Base-by-base conservation (phyloP, 2,797 vertebrate species). In the Acomys russatus region DNA sequence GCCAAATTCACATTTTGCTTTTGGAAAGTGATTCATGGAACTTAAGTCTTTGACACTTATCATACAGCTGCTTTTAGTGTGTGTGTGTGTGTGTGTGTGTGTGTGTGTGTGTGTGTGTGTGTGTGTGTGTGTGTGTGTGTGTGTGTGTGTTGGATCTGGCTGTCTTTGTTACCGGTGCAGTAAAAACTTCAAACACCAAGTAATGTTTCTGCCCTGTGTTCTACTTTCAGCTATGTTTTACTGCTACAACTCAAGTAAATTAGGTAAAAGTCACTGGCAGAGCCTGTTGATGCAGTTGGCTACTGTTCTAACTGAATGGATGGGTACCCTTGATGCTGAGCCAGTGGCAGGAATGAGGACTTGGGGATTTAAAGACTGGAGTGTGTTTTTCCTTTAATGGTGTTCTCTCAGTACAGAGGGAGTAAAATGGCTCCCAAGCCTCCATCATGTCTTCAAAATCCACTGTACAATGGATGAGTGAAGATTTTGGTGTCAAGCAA, bases 241-340 rank as follows among this genome's bases (percentile, higher is more conserved):
- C 59, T 88, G 71, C 15, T 11, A 64, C 70, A 94, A 82, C 63
- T 94, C 85, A 93, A 90, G 35, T 85, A 90, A 96, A 96, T 96
- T 77, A 66, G 68, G 74, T 80, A 77, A 91, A 93, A 91, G 38
- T 49, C 76, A 84, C 12, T 38, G 82, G 61, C 90, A n/a, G 70
- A 82, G 63, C 4, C 56, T 35, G 35, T 33, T 38, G 11, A 56
- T 96, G 61, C 28, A 92, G 20, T 6, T 80, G 44, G 93, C 80
- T 92, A 51, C 56, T 91, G 30, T 92, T 97, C 44, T 88, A 56
- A 84, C 9, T 91, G 73, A 93, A 88, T 51, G 73, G 82, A 88
- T 80, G 84, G 35, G 59, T 54, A 30, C 30, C 38, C n/a, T 33
- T 90, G 71, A 93, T 74, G 84, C 66, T 61, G 56, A 87, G 38